These are phyloP conservation scores for Bolinopsis microptera DNA, from an alignment of 37 sponge, comb jelly and placozoan genomes.

Conservation along the genomic window DNA sequence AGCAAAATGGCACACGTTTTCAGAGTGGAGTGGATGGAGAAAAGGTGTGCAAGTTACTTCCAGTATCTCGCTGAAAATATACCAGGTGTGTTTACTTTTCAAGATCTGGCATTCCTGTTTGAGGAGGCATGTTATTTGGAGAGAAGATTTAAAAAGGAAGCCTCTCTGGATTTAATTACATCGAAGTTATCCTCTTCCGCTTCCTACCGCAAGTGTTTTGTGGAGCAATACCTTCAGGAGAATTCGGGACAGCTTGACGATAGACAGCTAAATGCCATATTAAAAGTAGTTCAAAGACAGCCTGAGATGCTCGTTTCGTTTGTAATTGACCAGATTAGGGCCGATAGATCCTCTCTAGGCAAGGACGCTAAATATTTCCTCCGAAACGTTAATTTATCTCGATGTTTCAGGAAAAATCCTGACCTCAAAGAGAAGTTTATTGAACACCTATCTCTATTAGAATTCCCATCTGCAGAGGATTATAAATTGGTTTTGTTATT, in stretches of 20 bases:
- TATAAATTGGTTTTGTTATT: neutral
- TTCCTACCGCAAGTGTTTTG: neutral
- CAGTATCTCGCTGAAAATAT: neutral
- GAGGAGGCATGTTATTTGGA: neutral
- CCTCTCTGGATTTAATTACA: neutral
- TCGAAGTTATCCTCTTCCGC: neutral
- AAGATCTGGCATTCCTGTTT: neutral
- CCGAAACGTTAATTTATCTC: neutral
- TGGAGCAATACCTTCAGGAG: neutral
- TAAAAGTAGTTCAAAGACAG: neutral
- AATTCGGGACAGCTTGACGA: neutral
- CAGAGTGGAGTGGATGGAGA: conserved; percentile 12
- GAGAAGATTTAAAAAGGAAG: neutral
- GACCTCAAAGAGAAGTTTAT: neutral
- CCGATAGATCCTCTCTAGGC: neutral
- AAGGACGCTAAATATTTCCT: neutral
- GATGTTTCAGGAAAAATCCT: neutral
- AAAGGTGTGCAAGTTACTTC: neutral
- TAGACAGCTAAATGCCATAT: neutral
- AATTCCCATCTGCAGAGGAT: neutral
- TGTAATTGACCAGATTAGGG: neutral
- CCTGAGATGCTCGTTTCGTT: neutral
- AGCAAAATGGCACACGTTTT: conserved; percentile 45
- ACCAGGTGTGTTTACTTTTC: neutral
- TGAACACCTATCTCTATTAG: neutral